phyloP scores from a whole-genome alignment of 2,113 vertebrate genomes.

The Tursiops truncatus region DNA sequence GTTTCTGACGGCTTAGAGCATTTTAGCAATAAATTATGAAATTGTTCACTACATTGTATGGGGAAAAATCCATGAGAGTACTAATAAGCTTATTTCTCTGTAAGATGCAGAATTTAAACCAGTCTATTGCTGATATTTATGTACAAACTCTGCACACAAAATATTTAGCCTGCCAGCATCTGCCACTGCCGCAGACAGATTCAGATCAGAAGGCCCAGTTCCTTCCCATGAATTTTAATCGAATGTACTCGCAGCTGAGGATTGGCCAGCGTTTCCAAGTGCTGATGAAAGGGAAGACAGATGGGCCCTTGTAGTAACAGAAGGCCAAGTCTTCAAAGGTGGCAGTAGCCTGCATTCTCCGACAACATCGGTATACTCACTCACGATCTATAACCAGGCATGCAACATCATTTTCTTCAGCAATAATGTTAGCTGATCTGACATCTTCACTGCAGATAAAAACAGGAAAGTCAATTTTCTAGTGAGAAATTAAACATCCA shows the following conservation, averaged over 20 bases:
- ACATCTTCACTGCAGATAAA: conserved; percentile 90
- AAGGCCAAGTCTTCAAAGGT: conserved; percentile 34
- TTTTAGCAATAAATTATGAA: conserved; percentile 48
- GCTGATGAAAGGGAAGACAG: conserved; percentile 53
- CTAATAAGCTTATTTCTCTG: conserved; percentile 26
- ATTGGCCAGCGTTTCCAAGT: conserved; percentile 44
- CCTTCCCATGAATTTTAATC: conserved; percentile 72
- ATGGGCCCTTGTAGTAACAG: conserved; percentile 9
- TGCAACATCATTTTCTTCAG: conserved; percentile 90
- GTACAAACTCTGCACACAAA: conserved; percentile 69
- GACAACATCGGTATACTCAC: conserved; percentile 84
- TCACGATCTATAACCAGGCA: conserved; percentile 95
- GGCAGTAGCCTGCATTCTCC: background rate
- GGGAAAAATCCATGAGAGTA: background rate
- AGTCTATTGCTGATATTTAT: conserved; percentile 63
- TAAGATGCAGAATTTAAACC: conserved; percentile 56
- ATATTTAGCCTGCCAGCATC: conserved; percentile 71
- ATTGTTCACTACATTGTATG: background rate
- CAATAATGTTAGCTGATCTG: conserved; percentile 94
- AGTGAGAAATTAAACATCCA: background rate
- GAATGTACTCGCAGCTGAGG: conserved; percentile 35
- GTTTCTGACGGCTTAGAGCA: background rate
- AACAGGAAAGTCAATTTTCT: conserved; percentile 47
- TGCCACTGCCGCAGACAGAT: conserved; percentile 53
- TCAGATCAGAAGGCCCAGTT: conserved; percentile 61